phyloP scores from a whole-genome alignment of 2,888 invertebrate species.

The Megalurothrips usitatus region DNA sequence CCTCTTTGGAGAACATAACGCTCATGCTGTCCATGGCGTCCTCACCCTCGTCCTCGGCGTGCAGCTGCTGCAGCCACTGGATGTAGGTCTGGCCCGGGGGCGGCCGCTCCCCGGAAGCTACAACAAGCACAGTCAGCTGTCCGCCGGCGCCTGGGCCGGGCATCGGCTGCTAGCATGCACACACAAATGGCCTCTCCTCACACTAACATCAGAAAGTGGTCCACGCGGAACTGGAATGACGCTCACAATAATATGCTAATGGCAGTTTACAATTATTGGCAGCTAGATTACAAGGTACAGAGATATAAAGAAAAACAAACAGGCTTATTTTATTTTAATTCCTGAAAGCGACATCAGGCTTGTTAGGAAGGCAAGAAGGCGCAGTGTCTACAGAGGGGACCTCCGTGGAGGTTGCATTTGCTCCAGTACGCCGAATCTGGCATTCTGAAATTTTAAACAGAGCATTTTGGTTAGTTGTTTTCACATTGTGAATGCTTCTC shows the following conservation, averaged over 20 bases:
- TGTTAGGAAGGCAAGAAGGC: neutral
- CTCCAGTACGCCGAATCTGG: neutral
- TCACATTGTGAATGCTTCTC: neutral
- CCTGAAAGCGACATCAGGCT: neutral
- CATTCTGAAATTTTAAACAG: slow-evolving; percentile 4
- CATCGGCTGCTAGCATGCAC: neutral
- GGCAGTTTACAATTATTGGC: neutral
- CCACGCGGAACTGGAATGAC: neutral
- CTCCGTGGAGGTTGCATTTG: neutral
- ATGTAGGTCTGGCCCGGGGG: neutral
- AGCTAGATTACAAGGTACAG: neutral
- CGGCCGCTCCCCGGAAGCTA: neutral
- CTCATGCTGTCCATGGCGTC: neutral
- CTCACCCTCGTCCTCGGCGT: neutral
- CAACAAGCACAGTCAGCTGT: slow-evolving; percentile 1
- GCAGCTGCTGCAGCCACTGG: neutral
- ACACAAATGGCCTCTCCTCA: neutral
- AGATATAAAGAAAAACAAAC: neutral
- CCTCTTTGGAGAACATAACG: neutral
- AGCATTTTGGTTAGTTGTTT: neutral
- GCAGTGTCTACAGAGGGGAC: neutral
- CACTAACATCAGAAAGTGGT: neutral
- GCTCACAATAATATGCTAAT: neutral
- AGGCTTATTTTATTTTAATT: neutral
- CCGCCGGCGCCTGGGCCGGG: neutral